These are phyloP conservation scores for Florisuga fusca DNA, from an alignment of 2,797 vertebrate species.

Conservation along the genomic window DNA sequence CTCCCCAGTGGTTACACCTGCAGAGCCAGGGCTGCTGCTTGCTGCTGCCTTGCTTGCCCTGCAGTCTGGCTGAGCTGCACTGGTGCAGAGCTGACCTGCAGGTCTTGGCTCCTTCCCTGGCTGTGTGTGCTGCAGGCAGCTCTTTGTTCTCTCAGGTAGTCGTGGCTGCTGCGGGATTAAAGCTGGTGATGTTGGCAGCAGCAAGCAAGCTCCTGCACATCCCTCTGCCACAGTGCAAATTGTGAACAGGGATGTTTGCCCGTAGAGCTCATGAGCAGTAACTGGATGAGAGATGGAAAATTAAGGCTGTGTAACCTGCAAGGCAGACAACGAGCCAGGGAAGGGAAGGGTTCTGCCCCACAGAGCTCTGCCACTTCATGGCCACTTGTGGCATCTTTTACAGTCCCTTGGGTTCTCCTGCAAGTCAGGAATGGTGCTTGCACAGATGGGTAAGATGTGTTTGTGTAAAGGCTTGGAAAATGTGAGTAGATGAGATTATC, in stretches of 20 bases:
- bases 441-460: not conserved
- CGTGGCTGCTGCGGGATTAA: not conserved
- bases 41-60: not conserved
- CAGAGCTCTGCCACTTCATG: not conserved
- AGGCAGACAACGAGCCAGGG: not conserved
- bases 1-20: not conserved
- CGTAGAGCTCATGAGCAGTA: not conserved
- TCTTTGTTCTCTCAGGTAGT: not conserved
- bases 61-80: not conserved
- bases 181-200: not conserved
- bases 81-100: not conserved
- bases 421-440: not conserved
- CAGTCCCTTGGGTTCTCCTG: not conserved
- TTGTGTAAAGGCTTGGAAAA: not conserved
- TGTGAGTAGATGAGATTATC: not conserved
- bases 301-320: not conserved
- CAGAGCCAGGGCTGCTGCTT: not conserved
- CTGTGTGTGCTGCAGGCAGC: not conserved
- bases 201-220: rapidly evolving
- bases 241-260: not conserved
- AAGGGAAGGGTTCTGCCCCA: not conserved
- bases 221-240: not conserved
- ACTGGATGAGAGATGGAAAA: not conserved
- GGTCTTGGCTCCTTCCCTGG: not conserved
- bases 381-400: not conserved